phyloP scores from a whole-genome alignment of 2,113 vertebrate species.

The Callithrix jacchus region DNA sequence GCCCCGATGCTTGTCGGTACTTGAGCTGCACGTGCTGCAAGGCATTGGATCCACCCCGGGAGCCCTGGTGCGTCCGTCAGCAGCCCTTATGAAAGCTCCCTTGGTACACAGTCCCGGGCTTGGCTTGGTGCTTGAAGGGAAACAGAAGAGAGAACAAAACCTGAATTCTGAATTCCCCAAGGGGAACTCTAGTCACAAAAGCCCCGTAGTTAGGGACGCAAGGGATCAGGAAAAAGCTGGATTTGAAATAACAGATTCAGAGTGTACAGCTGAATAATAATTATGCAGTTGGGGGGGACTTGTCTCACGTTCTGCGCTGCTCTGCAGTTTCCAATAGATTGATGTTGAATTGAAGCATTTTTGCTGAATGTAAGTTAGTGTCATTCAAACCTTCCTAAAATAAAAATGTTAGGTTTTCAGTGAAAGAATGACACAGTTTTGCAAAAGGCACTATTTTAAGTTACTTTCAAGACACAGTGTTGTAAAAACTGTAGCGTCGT shows the following conservation, averaged over 20 bases:
- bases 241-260: rapidly evolving
- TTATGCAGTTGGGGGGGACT: rapidly evolving
- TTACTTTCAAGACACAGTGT: not conserved
- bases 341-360: not conserved
- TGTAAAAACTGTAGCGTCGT: rapidly evolving
- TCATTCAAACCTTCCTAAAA: not conserved
- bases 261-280: rapidly evolving
- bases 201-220: rapidly evolving
- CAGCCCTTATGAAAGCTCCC: not conserved
- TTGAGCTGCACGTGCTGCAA: not conserved
- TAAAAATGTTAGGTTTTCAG: not conserved
- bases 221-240: not conserved
- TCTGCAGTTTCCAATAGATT: not conserved
- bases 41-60: not conserved
- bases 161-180: not conserved
- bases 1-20: not conserved
- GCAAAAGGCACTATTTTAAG: not conserved
- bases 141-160: not conserved
- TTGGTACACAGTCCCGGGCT: not conserved
- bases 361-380: not conserved
- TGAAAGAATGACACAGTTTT: not conserved
- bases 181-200: rapidly evolving
- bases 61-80: not conserved
- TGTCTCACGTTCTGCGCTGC: rapidly evolving
- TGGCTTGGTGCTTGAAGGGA: not conserved